Percentiles rank a stretch among this genome's conserved stretches.
Conservation (phyloP, 1,140 invertebrate species). For the Anastatus disparis region DNA sequence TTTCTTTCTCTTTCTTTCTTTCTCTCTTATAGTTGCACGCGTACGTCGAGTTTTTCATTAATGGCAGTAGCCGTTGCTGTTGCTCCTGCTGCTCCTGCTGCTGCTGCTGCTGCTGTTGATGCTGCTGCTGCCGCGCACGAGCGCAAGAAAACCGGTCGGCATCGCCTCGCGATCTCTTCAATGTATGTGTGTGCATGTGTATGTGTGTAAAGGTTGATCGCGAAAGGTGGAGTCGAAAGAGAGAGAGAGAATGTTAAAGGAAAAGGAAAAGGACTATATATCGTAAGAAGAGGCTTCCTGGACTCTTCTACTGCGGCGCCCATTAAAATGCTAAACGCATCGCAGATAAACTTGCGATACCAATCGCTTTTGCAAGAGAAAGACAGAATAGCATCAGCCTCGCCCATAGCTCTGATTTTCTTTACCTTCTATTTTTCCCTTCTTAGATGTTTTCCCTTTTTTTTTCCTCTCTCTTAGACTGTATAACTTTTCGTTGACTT, state of each 20-base stretch:
- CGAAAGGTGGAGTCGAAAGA: neutral
- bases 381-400: too few relatives aligned
- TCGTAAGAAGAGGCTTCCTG: constrained; percentile 4
- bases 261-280: constrained; percentile 17
- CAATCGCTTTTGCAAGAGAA: constrained; percentile 22
- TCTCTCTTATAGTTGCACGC: neutral
- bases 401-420: too few relatives aligned
- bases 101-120: neutral
- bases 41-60: constrained; percentile 26
- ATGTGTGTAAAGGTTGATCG: neutral
- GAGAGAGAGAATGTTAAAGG: neutral
- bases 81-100: neutral
- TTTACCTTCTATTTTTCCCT: neutral
- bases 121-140: too few relatives aligned
- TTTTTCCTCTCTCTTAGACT: too few relatives aligned
- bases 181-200: neutral
- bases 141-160: constrained; percentile 37
- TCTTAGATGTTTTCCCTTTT: neutral
- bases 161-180: neutral
- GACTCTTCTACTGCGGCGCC: neutral
- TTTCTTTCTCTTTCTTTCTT: neutral
- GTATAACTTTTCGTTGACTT: neutral
- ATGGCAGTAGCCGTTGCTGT: constrained; percentile 16
- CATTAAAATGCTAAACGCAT: constrained; percentile 39
- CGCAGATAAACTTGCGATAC: constrained; percentile 28